Percentiles rank a stretch among this genome's conserved stretches.
These are phyloP conservation scores for Ophion slaviceki DNA, from an alignment of 2,888 invertebrate species.

Conservation along the genomic window DNA sequence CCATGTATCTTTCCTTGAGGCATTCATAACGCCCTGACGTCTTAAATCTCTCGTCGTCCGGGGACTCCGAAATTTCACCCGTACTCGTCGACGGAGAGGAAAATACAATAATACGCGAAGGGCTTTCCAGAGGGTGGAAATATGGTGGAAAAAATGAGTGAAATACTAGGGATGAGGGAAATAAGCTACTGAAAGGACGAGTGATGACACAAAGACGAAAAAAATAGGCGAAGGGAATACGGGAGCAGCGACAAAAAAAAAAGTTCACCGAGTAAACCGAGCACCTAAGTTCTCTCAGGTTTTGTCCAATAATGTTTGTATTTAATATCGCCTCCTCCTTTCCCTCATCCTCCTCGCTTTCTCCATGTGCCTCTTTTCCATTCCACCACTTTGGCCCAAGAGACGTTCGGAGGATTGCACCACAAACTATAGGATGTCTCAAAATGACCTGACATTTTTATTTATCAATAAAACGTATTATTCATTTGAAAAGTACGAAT, in stretches of 20 bases:
- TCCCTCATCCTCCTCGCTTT: neutral
- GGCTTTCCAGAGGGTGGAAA: conserved; percentile 9
- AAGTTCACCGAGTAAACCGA: conserved; percentile 45
- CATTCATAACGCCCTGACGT: conserved; percentile 59
- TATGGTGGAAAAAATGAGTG: conserved; percentile 7
- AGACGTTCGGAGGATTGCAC: too few relatives aligned
- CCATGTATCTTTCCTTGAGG: conserved; percentile 56
- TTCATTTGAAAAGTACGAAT: too few relatives aligned
- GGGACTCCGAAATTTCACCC: conserved; percentile 4
- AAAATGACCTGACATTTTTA: too few relatives aligned
- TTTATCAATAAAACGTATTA: too few relatives aligned
- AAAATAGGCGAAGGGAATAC: conserved; percentile 5
- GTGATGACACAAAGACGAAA: neutral
- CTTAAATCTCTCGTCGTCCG: conserved; percentile 60
- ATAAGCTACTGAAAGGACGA: neutral
- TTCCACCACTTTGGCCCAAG: too few relatives aligned
- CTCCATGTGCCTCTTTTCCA: too few relatives aligned
- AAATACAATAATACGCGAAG: conserved; percentile 27
- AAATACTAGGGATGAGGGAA: neutral
- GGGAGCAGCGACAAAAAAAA: conserved; percentile 26
- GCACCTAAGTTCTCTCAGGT: conserved; percentile 33
- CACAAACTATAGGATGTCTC: too few relatives aligned
- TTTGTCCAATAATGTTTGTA: conserved; percentile 41
- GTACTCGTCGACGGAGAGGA: neutral
- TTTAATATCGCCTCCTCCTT: conserved; percentile 33